Evolutionary conservation across 2,888 invertebrate genomes (phyloP).

Genomic region (Sicus ferrugineus): DNA sequence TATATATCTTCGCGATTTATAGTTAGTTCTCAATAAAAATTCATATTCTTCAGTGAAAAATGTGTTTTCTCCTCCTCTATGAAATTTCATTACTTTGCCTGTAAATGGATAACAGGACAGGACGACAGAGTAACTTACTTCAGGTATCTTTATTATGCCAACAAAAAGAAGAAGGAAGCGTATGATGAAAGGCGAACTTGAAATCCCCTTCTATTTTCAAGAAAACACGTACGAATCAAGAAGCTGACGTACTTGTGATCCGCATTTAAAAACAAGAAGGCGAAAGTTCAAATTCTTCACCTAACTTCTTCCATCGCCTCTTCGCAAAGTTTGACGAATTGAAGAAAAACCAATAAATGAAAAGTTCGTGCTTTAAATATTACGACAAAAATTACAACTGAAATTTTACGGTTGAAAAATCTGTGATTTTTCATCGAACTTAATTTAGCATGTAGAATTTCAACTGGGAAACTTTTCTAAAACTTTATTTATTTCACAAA

Average conservation of each 20-base stretch:
- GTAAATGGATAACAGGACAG: too few species aligned
- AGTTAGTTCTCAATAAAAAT: too few species aligned
- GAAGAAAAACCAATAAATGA: not conserved
- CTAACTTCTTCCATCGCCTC: not conserved
- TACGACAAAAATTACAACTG: not conserved
- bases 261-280: not conserved
- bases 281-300: not conserved
- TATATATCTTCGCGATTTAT: too few species aligned
- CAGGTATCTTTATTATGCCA: too few species aligned
- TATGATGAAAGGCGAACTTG: too few species aligned
- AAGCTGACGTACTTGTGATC: not conserved
- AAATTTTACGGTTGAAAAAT: not conserved
- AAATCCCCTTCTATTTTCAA: too few species aligned
- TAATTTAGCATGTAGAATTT: too few species aligned
- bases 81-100: too few species aligned
- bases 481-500: not conserved
- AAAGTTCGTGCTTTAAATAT: not conserved
- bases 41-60: too few species aligned
- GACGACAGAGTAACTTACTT: too few species aligned
- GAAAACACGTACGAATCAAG: conserved; percentile 6
- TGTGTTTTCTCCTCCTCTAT: too few species aligned
- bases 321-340: not conserved
- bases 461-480: not conserved
- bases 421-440: not conserved
- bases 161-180: too few species aligned